phyloP scores from a whole-genome alignment of 2,113 vertebrate species.

The Colius striatus region DNA sequence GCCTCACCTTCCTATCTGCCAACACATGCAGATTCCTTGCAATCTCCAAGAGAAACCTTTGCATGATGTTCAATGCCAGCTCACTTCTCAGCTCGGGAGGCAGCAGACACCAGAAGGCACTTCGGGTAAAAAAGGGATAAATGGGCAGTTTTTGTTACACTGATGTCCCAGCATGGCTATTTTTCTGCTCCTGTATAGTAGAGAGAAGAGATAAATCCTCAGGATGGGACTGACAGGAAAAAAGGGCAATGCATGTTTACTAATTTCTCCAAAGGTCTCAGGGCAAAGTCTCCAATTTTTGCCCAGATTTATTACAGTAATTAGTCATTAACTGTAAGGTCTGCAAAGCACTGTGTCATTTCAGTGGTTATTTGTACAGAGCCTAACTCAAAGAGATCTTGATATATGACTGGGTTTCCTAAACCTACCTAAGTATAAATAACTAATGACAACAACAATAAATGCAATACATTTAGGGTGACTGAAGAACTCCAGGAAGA shows the following conservation, averaged over 20 bases:
- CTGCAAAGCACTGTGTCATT: not conserved
- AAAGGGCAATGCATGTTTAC: not conserved
- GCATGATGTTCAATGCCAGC: accelerated
- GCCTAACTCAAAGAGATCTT: not conserved
- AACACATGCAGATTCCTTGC: not conserved
- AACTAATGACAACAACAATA: not conserved
- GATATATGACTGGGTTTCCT: not conserved
- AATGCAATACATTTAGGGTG: not conserved
- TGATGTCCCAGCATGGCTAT: not conserved
- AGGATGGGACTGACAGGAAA: not conserved
- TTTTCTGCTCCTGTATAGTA: not conserved
- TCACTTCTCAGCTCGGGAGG: not conserved
- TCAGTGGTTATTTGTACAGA: not conserved
- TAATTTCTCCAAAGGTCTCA: constrained; percentile 20
- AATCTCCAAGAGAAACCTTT: not conserved
- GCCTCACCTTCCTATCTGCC: accelerated
- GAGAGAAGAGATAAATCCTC: not conserved
- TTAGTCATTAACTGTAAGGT: constrained; percentile 31
- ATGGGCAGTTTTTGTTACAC: not conserved
- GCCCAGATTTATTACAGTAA: constrained; percentile 12
- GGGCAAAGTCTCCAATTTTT: constrained; percentile 2
- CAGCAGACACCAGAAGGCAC: not conserved
- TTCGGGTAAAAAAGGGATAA: not conserved
- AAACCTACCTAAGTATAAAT: not conserved
- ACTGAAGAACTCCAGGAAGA: not conserved